phyloP scores from a whole-genome alignment of 2,797 vertebrate species.

The Sarcoramphus papa region DNA sequence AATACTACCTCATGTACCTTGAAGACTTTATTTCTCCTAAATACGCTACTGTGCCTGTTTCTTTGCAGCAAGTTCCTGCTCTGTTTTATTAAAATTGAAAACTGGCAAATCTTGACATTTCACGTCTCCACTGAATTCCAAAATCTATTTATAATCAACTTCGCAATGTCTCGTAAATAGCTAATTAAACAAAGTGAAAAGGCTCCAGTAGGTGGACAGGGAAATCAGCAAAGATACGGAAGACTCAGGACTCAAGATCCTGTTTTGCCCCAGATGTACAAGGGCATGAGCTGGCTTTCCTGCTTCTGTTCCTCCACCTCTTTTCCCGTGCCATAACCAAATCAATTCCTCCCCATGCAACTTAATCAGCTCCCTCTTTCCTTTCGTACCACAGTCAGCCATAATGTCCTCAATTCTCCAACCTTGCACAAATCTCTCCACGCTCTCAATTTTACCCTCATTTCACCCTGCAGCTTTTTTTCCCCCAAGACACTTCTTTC shows the following conservation, averaged over 20 bases:
- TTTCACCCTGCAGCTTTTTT: neutral
- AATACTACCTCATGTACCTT: neutral
- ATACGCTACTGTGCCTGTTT: fast-evolving
- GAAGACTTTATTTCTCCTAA: neutral
- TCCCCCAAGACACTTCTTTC: neutral
- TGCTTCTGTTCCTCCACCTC: neutral
- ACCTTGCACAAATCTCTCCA: neutral
- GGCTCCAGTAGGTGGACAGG: neutral
- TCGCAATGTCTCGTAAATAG: neutral
- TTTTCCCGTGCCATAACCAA: neutral
- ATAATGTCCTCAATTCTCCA: neutral
- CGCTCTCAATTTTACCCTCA: neutral
- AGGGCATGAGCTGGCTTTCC: neutral
- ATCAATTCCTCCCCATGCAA: neutral
- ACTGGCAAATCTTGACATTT: neutral
- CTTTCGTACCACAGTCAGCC: neutral
- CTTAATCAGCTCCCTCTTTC: neutral
- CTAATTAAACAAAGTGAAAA: neutral
- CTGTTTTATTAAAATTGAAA: neutral
- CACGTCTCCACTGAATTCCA: neutral
- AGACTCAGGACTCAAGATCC: neutral
- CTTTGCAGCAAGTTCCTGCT: neutral
- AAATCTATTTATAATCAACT: neutral
- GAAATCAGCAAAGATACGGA: neutral
- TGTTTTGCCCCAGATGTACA: neutral